Evolutionary conservation across 1,140 invertebrate species (phyloP).

Genomic region (Triops cancriformis): DNA sequence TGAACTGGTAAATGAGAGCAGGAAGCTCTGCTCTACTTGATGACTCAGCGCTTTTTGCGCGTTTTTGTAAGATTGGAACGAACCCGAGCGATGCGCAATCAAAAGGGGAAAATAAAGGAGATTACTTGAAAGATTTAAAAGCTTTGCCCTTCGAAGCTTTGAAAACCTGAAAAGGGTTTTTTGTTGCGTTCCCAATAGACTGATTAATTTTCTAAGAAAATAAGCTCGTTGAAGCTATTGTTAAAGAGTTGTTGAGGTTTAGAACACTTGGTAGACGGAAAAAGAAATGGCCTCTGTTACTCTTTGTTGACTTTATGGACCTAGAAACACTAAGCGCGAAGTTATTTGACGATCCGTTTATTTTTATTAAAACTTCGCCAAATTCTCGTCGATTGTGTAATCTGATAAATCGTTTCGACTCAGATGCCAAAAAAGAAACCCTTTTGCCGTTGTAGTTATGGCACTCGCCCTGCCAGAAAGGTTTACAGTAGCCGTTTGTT

Average conservation of each 20-base stretch:
- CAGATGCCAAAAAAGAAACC: background rate
- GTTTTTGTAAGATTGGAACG: conserved; percentile 1
- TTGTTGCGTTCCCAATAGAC: background rate
- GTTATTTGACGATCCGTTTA: background rate
- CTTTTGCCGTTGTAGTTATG: background rate
- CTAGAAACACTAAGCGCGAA: background rate
- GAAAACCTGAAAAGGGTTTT: background rate
- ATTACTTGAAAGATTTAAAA: background rate
- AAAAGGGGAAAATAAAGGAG: background rate
- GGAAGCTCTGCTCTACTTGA: conserved; percentile 8
- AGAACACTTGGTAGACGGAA: background rate
- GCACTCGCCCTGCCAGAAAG: background rate
- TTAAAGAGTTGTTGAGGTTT: background rate
- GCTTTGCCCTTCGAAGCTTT: background rate
- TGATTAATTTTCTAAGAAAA: conserved; percentile 14
- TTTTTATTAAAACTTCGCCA: background rate
- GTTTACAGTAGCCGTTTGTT: background rate
- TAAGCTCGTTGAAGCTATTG: conserved; percentile 1
- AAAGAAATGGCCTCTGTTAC: background rate
- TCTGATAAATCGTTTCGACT: background rate
- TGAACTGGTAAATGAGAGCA: conserved; percentile 13
- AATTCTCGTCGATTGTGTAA: background rate
- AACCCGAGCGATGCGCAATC: background rate
- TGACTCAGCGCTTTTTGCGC: background rate
- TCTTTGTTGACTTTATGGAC: background rate